Evolutionary conservation across 2,113 vertebrate species (phyloP).

Genomic region (Copsychus sechellarum): DNA sequence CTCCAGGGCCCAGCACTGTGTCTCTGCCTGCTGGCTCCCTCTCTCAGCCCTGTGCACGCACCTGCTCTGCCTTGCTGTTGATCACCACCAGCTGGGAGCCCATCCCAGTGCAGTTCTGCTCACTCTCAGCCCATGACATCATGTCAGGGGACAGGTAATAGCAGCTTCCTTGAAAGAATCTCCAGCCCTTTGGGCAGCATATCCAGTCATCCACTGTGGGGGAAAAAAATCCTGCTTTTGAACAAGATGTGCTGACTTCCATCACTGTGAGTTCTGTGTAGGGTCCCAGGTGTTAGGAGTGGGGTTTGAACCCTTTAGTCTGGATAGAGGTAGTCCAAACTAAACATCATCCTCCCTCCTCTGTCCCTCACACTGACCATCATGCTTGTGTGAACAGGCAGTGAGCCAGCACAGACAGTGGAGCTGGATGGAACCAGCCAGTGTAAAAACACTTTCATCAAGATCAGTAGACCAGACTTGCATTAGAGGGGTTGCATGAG

Average conservation of each 20-base stretch:
- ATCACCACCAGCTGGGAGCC: conserved; percentile 65
- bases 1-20: neutral
- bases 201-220: neutral
- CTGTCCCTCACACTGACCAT: neutral
- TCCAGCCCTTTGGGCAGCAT: conserved; percentile 13
- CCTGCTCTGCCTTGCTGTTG: conserved; percentile 64
- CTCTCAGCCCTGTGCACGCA: neutral
- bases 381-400: neutral
- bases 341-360: neutral
- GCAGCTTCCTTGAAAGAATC: conserved; percentile 48
- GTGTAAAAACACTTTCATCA: neutral
- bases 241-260: neutral
- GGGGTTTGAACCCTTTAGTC: neutral
- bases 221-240: neutral
- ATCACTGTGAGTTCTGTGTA: neutral
- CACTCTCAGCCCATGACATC: neutral
- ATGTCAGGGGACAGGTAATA: conserved; percentile 32
- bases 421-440: neutral
- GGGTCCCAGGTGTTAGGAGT: neutral
- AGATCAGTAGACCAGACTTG: neutral
- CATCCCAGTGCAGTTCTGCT: conserved; percentile 61
- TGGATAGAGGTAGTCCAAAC: neutral
- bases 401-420: neutral
- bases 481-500: neutral
- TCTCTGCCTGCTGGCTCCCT: neutral